Base-by-base conservation (phyloP, 2,113 vertebrate genomes). In the Jacana jacana region DNA sequence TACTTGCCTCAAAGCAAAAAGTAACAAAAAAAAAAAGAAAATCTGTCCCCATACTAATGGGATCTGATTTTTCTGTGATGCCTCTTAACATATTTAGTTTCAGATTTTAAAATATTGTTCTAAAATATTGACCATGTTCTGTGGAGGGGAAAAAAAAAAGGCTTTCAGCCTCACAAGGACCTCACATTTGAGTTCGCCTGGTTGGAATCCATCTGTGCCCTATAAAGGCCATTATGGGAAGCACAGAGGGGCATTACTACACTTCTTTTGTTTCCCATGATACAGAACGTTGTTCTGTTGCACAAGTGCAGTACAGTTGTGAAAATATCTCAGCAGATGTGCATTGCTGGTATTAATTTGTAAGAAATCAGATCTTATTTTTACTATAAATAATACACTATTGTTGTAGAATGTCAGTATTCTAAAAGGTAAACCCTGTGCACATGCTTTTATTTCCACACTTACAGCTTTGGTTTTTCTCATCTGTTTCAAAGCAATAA, bases 61-160 rank as follows among this genome's bases (percentile, higher is more conserved):
- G 63, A 93, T 79, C 55, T 89, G 68, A 85, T 94, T 97, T 97
- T 94, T 94, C 65, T 60, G n/a, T 90, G 89, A 92, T 55, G 97
- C 33, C 49, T 97, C 66, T 95, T 92, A 96, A 60, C 49, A 54
- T 86, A 96, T 35, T 81, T 96, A 63, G 55, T 87, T 93, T 97
- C 93, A 91, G 88, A 79, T 61, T 85, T 91, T 77, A 88, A 86
- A 91, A 95, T 63, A 82, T 30, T 77, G 17, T 61, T 85, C 90
- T 77, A 88, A 86, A 91, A 95, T 63, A 82, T 30, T 77, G 17
- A 49, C 31, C 15, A 88, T 24, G 40, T 49, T 71, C 89, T 89
- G 64, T 66, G 58, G 92, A 86, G 55, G 24, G 3, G 7, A 6
- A 16, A 9, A 17, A 46, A 19, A 46, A 46, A 19, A n/a, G n/a